Evolutionary conservation across 2,797 vertebrate species (phyloP), one percentile per base, ranked within the genome.

Genomic region (Benthosema pterotum): DNA sequence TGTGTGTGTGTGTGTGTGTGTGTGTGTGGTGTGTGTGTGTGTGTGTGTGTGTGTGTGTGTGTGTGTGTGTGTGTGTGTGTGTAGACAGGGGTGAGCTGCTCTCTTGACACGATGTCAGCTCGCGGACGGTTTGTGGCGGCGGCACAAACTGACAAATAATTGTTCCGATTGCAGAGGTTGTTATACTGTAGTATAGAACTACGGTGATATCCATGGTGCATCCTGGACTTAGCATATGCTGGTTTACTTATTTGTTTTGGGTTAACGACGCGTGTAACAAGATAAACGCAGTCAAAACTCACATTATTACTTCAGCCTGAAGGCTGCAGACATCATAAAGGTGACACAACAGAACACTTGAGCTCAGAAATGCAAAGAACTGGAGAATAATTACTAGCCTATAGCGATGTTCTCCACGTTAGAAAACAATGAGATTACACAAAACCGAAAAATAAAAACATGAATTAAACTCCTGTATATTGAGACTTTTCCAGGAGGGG

Each of bases 81-180:
- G 32, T 32, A 8, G 60, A 25, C 5, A 17, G 9, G 54, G 67
- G 8, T 52, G 63, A 66, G 58, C 1, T 42, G 62, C 59, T 51
- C 60, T 16, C 55, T 63, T 5, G 9, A 77, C 74, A 82, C 74
- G 78, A 45, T 79, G 80, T 78, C 80, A 74, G 54, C 83, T 83
- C 42, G 46, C 13, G 14, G 43, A 68, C 70, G 68, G 73, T 63
- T 74, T 63, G 66, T 38, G 8, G n/a, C 19, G 80, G 67, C 65
- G 68, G n/a, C 11, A 63, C 42, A 67, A 63, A 71, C 43, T 14
- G 48, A 19, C 62, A 76, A 63, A 55, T 60, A 55, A 47, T 5
- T 57, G 13, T 53, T 77, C 63, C 70, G 73, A 67, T 82, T 79
- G 77, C 19, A 54, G 53, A 50, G 52, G 53, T 51, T 67, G 59